Evolutionary conservation across 2,888 invertebrate species (phyloP).

Genomic region (Acanthopleura granulata): DNA sequence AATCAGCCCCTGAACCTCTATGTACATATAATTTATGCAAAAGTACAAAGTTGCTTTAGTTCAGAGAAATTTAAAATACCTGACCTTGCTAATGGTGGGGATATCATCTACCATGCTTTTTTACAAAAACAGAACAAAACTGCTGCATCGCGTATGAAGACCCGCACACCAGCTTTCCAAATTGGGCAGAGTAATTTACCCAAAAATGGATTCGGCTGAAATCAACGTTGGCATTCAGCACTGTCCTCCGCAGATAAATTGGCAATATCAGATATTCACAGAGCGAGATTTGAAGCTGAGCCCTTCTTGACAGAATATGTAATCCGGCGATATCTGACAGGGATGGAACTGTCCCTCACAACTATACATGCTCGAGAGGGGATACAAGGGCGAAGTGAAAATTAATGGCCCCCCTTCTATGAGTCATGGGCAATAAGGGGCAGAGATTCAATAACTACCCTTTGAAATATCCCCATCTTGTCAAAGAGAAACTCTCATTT

Average conservation of each 20-base stretch:
- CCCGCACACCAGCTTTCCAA: too few relatives aligned
- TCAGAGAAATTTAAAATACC: too few relatives aligned
- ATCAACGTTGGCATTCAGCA: too few relatives aligned
- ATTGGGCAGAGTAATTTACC: too few relatives aligned
- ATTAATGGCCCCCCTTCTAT: slow-evolving; percentile 11
- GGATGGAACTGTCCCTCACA: slow-evolving; percentile 14
- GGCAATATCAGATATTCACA: slow-evolving; percentile 18
- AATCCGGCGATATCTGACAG: slow-evolving; percentile 13
- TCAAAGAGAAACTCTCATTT: slow-evolving; percentile 18
- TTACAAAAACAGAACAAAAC: too few relatives aligned
- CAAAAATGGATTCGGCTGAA: too few relatives aligned
- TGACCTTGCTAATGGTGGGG: too few relatives aligned
- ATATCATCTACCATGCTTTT: too few relatives aligned
- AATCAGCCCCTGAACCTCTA: too few relatives aligned
- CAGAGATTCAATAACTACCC: slow-evolving; percentile 14
- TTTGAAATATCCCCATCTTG: slow-evolving; percentile 13
- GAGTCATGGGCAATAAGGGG: slow-evolving; percentile 15
- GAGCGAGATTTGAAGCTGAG: slow-evolving; percentile 13
- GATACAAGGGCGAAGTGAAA: slow-evolving; percentile 5
- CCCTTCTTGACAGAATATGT: slow-evolving; percentile 16
- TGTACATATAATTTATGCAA: too few relatives aligned
- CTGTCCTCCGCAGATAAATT: slow-evolving; percentile 3
- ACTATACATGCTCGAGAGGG: neutral
- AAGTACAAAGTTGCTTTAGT: too few relatives aligned
- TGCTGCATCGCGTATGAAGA: too few relatives aligned